Evolutionary conservation across 2,888 invertebrate species (phyloP).

Genomic region (Ophonus ardosiacus): DNA sequence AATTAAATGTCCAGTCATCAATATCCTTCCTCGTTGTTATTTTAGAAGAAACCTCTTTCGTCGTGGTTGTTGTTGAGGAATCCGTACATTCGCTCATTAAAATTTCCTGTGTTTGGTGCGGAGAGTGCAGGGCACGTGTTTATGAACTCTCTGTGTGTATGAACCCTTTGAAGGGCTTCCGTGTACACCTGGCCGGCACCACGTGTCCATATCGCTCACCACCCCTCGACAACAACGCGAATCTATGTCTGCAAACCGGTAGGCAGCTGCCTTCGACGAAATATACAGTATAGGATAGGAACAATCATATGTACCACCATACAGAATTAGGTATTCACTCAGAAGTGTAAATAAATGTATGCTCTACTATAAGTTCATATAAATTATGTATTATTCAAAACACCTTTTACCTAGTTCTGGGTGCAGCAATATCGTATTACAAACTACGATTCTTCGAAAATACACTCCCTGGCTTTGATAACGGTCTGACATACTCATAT

Average conservation of each 20-base stretch:
- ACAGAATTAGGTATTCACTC: background rate
- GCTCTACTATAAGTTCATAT: no score
- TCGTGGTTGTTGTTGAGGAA: background rate
- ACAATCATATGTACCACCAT: background rate
- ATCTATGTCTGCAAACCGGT: conserved; percentile 2
- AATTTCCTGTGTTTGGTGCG: background rate
- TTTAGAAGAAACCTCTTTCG: background rate
- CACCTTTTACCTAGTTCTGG: no score
- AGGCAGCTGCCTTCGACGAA: background rate
- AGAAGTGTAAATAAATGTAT: no score
- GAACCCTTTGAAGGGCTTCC: conserved; percentile 14
- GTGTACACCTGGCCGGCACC: conserved; percentile 7
- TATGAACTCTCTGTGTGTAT: background rate
- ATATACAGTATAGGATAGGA: background rate
- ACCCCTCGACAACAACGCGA: background rate
- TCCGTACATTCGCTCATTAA: conserved; percentile 13
- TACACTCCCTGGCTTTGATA: no score
- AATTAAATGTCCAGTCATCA: no score
- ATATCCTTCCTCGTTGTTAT: background rate
- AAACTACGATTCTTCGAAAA: no score
- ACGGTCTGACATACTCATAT: no score
- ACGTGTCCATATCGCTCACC: background rate
- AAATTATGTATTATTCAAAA: no score
- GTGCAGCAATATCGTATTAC: no score
- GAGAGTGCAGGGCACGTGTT: background rate